Evolutionary conservation across 1,140 invertebrate species (phyloP).

Genomic region (Campoletis sonorensis): DNA sequence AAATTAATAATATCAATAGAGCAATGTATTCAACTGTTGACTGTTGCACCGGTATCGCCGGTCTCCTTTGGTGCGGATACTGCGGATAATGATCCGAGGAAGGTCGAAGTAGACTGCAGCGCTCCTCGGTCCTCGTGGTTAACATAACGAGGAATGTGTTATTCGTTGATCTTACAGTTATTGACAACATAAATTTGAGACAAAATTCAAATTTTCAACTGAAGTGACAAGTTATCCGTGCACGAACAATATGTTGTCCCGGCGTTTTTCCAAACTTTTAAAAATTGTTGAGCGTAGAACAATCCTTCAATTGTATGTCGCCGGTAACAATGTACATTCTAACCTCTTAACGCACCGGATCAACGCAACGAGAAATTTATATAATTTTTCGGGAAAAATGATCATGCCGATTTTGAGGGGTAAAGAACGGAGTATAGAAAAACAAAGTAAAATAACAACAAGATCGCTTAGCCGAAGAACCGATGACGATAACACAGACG

Average conservation of each 20-base stretch:
- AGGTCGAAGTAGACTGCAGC: too few species aligned
- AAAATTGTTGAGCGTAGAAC: not conserved
- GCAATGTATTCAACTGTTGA: too few species aligned
- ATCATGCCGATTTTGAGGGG: not conserved
- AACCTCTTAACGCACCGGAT: slow-evolving; percentile 3
- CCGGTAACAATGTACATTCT: slow-evolving; percentile 23
- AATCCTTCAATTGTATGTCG: not conserved
- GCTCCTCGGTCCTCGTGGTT: too few species aligned
- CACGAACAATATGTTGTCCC: slow-evolving; percentile 11
- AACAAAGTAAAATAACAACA: not conserved
- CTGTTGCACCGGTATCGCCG: too few species aligned
- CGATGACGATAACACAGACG: not conserved
- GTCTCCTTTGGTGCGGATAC: too few species aligned
- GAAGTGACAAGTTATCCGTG: not conserved
- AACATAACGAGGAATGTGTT: too few species aligned
- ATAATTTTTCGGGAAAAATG: not conserved
- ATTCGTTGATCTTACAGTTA: too few species aligned
- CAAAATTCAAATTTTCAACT: not conserved
- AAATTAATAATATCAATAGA: too few species aligned
- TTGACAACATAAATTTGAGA: too few species aligned
- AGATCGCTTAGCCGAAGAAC: not conserved
- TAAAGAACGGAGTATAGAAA: not conserved
- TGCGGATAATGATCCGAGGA: too few species aligned
- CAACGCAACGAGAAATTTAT: not conserved
- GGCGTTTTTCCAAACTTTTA: slow-evolving; percentile 10